Evolutionary conservation across 2,797 vertebrate genomes (phyloP).

Genomic region (Sebastes itinus): DNA sequence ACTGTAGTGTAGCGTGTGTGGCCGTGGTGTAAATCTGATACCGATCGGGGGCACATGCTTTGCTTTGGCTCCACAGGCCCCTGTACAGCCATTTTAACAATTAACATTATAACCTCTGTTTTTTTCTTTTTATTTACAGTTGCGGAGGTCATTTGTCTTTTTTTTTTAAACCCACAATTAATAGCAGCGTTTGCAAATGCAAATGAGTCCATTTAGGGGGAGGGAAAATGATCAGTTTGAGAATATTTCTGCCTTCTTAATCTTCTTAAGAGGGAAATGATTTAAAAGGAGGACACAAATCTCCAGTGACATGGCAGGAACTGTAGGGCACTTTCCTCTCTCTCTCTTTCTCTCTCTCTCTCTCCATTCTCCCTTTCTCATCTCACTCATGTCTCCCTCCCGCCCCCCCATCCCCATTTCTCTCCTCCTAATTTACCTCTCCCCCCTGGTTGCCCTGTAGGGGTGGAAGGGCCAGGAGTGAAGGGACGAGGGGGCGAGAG

Average conservation of each 20-base stretch:
- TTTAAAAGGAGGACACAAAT: constrained; percentile 86
- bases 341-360: constrained; percentile 22
- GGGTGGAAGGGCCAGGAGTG: constrained; percentile 55
- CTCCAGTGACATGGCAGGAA: constrained; percentile 82
- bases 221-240: constrained; percentile 79
- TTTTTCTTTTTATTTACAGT: constrained; percentile 76
- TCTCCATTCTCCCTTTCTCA: constrained; percentile 46
- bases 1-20: background rate
- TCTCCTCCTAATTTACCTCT: constrained; percentile 55
- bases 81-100: constrained; percentile 65
- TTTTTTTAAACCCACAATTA: constrained; percentile 71
- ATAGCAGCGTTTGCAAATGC: constrained; percentile 75
- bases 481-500: constrained; percentile 54
- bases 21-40: constrained; percentile 56
- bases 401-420: constrained; percentile 35
- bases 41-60: constrained; percentile 50
- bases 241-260: constrained; percentile 85
- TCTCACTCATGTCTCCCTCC: constrained; percentile 56
- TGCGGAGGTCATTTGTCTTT: constrained; percentile 69
- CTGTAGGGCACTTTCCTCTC: constrained; percentile 68
- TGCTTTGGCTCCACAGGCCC: constrained; percentile 38
- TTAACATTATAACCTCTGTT: constrained; percentile 75
- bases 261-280: constrained; percentile 87
- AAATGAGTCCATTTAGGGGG: constrained; percentile 74
- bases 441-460: constrained; percentile 49